A percentile compares a stretch with the other conserved stretches of the same genome.
phyloP scores from a whole-genome alignment of 2,797 vertebrate species.

The Todus mexicanus region DNA sequence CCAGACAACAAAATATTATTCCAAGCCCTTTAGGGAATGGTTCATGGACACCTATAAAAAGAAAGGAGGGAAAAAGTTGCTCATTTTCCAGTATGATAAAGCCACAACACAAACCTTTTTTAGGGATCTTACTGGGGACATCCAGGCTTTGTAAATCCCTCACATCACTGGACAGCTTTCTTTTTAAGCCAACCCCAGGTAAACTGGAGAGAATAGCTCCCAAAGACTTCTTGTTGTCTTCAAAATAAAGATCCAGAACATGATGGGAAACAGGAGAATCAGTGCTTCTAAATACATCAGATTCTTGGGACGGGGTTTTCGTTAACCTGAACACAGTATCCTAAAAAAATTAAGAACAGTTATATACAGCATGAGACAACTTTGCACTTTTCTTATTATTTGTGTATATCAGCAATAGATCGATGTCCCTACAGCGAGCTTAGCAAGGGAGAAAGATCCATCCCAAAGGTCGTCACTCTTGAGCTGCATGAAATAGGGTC shows the following conservation, averaged over 20 bases:
- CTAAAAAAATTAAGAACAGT: conserved; percentile 58
- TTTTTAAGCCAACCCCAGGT: conserved; percentile 78
- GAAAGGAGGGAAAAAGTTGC: neutral
- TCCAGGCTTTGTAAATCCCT: conserved; percentile 56
- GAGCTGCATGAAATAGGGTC: neutral
- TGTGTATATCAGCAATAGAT: neutral
- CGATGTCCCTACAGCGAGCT: neutral
- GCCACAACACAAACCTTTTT: conserved; percentile 71
- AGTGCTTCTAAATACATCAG: conserved; percentile 57
- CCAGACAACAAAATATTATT: neutral
- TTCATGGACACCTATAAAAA: neutral
- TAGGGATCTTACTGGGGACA: conserved; percentile 76
- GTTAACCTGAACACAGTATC: conserved; percentile 73
- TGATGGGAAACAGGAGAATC: conserved; percentile 62
- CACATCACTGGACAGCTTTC: conserved; percentile 76
- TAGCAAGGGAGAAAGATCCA: neutral
- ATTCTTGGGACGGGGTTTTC: conserved; percentile 72
- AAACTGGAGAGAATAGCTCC: conserved; percentile 74
- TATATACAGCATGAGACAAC: neutral
- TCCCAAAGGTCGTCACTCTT: neutral
- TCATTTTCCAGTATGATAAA: neutral
- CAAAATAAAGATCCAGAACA: conserved; percentile 63
- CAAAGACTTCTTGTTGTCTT: conserved; percentile 76
- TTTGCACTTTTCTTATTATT: neutral
- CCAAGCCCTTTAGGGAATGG: neutral